Percentiles rank a stretch among this genome's conserved stretches.
These are phyloP conservation scores for Parnassius apollo DNA, from an alignment of 2,888 invertebrate genomes.

Conservation along the genomic window DNA sequence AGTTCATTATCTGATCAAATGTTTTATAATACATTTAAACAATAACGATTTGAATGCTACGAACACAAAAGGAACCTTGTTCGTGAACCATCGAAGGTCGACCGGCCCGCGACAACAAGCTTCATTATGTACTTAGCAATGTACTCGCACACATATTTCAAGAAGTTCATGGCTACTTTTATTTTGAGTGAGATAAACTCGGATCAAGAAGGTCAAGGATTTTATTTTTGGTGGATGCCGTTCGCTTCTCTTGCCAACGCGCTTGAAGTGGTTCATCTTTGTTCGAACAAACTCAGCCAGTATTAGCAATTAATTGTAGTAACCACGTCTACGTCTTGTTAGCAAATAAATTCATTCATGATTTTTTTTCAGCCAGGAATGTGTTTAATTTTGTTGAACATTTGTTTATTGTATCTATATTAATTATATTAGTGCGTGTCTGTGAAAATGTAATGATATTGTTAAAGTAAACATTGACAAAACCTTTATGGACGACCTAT, in stretches of 20 bases:
- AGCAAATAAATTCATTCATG: constrained; percentile 20
- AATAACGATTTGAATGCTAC: constrained; percentile 19
- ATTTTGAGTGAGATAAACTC: constrained; percentile 70
- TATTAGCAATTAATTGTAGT: constrained; percentile 7
- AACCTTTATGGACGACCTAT: constrained; percentile 18
- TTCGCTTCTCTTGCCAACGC: constrained; percentile 57
- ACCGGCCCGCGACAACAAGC: constrained; percentile 55
- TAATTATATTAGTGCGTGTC: constrained; percentile 15
- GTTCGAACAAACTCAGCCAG: constrained; percentile 32
- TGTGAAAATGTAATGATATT: constrained; percentile 14
- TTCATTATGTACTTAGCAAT: constrained; percentile 55
- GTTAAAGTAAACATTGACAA: constrained; percentile 15
- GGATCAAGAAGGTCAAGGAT: constrained; percentile 71
- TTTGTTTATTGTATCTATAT: constrained; percentile 11
- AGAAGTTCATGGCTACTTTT: constrained; percentile 75
- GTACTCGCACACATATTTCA: constrained; percentile 56
- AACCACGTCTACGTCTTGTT: background rate
- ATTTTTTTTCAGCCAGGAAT: constrained; percentile 4
- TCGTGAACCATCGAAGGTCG: constrained; percentile 76
- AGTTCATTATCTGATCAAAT: constrained; percentile 12
- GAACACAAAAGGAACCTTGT: constrained; percentile 70
- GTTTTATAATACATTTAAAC: constrained; percentile 12
- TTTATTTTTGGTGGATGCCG: constrained; percentile 71
- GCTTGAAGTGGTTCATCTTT: constrained; percentile 50
- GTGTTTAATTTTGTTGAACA: background rate